Conservation (phyloP, 2,888 invertebrate species). For the Empis livida region DNA sequence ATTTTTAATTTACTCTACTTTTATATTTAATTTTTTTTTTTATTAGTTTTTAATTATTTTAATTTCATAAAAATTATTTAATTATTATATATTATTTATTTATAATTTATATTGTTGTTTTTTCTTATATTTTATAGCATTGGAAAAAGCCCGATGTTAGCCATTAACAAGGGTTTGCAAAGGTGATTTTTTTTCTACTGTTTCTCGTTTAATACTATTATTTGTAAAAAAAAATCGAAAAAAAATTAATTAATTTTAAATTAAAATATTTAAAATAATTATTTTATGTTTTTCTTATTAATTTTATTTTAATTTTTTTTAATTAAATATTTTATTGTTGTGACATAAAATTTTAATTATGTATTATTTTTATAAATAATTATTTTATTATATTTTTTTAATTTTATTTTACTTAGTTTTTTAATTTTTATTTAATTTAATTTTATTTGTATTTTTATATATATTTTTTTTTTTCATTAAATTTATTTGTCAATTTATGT, state of each 20-base stretch:
- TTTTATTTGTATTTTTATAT: too few relatives aligned
- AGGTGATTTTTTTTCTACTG: conserved; percentile 47
- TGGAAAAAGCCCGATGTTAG: conserved; percentile 66
- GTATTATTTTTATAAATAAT: too few relatives aligned
- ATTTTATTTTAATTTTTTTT: too few relatives aligned
- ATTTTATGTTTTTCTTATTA: too few relatives aligned
- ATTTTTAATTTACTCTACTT: not conserved
- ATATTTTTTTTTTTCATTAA: too few relatives aligned
- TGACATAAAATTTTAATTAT: too few relatives aligned
- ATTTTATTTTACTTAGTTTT: too few relatives aligned
- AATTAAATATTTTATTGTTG: too few relatives aligned
- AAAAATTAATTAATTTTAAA: not conserved
- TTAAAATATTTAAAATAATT: too few relatives aligned
- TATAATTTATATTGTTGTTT: conserved; percentile 25
- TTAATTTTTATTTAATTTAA: too few relatives aligned
- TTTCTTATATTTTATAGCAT: conserved; percentile 53
- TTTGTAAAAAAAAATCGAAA: conserved; percentile 2
- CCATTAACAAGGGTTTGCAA: conserved; percentile 76
- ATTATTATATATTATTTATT: not conserved
- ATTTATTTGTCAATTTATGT: too few relatives aligned
- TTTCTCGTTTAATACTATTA: conserved; percentile 12
- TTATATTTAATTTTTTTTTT: conserved; percentile 3
- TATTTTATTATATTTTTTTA: too few relatives aligned
- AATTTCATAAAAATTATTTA: conserved; percentile 1
- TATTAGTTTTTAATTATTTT: conserved; percentile 3